Evolutionary conservation across 2,888 invertebrate genomes (phyloP), one percentile per base, ranked within the genome.

Genomic region (Aporophyla lueneburgensis): DNA sequence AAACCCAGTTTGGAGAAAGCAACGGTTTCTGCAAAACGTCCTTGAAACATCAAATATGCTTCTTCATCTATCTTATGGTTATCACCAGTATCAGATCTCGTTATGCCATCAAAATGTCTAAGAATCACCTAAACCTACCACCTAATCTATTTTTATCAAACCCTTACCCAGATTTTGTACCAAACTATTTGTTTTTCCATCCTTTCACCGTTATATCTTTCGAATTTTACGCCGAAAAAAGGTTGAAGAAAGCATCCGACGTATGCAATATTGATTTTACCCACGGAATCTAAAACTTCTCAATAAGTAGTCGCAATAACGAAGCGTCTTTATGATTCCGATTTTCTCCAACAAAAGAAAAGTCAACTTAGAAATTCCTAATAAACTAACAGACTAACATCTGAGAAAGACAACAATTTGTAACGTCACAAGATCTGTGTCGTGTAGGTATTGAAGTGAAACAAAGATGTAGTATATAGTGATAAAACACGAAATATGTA

Each of bases 401-500:
- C 24, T 63, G 14, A 53, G 2, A 73, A 51, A 72, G 71, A 78
- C 65, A 70, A 66, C 63, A 74, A 71, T 59, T 63, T 56, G 51
- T 70, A 86, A 86, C 82, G 88, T 81, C 74, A 71, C 85, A 75
- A 83, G 74, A 79, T 70, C 78, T 80, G 75, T n/a, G 56, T 53
- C 51, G 54, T 62, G 76, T 67, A 19, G 56, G 33, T 88, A 87
- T 87, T 87, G 84, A 88, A 87, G 83, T 86, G 82, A 88, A 92
- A 93, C 92, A 92, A 92, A 92, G 92, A 93, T 91, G 87, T 89
- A 91, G 90, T 89, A 84, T 78, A 81, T 81, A 82, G 91, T 89
- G 91, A 93, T 94, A 93, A 93, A 94, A 91, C 82, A 92, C 89
- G 83, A 90, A 92, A 93, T 92, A 93, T 92, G 91, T 91, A 92